Conservation (phyloP, 2,888 invertebrate genomes). For the Netelia virgata region DNA sequence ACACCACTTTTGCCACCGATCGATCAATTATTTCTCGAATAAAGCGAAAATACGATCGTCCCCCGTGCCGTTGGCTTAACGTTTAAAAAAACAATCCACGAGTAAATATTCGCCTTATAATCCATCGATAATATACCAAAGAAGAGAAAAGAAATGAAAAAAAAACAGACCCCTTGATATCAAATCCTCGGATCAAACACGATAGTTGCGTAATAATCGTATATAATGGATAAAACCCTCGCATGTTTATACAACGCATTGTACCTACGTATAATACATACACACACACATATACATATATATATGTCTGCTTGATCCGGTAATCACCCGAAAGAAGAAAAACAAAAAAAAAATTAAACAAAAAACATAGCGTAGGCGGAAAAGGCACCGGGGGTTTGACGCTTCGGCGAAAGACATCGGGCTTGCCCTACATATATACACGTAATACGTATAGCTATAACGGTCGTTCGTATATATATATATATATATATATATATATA, state of each 20-base stretch:
- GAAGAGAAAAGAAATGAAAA: background rate
- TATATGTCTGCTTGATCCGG: slow-evolving; percentile 10
- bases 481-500: slow-evolving; percentile 21
- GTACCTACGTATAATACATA: background rate
- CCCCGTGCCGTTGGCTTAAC: no score
- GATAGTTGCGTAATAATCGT: slow-evolving; percentile 41
- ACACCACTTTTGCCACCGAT: no score
- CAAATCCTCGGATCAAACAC: slow-evolving; percentile 39
- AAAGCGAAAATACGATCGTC: no score
- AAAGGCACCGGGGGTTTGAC: slow-evolving; percentile 43
- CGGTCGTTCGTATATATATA: slow-evolving; percentile 17
- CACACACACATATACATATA: no score
- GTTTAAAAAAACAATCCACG: background rate
- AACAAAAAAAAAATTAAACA: slow-evolving; percentile 39
- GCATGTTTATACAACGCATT: slow-evolving; percentile 10
- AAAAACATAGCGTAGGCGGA: slow-evolving; percentile 31
- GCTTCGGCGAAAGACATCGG: slow-evolving; percentile 50
- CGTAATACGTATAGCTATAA: slow-evolving; percentile 9
- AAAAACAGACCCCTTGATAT: slow-evolving; percentile 26
- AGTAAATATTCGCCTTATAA: slow-evolving; percentile 2
- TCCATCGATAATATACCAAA: slow-evolving; percentile 11
- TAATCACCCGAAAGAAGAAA: slow-evolving; percentile 10
- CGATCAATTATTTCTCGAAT: no score
- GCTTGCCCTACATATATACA: slow-evolving; percentile 3
- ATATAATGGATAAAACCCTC: slow-evolving; percentile 41